Conservation (phyloP, 2,797 vertebrate species). For the Lithobates pipiens region DNA sequence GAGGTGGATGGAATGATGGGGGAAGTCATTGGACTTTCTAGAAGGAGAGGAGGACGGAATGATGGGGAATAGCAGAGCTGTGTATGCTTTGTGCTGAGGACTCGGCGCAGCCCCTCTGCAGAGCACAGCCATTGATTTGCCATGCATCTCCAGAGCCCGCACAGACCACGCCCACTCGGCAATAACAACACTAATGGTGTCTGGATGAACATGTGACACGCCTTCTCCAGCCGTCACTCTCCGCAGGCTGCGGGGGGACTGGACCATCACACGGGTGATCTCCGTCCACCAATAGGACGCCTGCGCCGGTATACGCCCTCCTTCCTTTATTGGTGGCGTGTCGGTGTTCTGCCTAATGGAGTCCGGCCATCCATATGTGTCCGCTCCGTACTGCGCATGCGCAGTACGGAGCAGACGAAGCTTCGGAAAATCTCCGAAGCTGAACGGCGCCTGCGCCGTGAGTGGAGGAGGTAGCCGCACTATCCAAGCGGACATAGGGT, state of each 20-base stretch:
- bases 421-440: too few species aligned
- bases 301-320: neutral
- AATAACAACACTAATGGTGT: slow-evolving; percentile 10
- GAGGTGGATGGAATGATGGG: too few species aligned
- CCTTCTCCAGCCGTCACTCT: slow-evolving; percentile 12
- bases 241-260: slow-evolving; percentile 2
- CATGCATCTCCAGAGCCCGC: neutral
- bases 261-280: slow-evolving; percentile 49
- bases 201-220: neutral
- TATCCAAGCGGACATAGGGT: too few species aligned
- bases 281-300: slow-evolving; percentile 24
- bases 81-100: neutral
- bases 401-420: too few species aligned
- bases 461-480: too few species aligned
- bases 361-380: too few species aligned
- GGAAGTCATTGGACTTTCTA: too few species aligned
- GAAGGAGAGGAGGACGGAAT: too few species aligned
- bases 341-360: too few species aligned
- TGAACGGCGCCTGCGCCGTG: too few species aligned
- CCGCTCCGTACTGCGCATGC: too few species aligned
- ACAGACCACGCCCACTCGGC: neutral
- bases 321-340: neutral
- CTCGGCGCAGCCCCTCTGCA: neutral
- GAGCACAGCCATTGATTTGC: neutral
- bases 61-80: neutral